Percentiles rank a stretch among this genome's conserved stretches.
These are phyloP conservation scores for Tanytarsus gracilentus DNA, from an alignment of 2,888 invertebrate genomes.

Conservation along the genomic window DNA sequence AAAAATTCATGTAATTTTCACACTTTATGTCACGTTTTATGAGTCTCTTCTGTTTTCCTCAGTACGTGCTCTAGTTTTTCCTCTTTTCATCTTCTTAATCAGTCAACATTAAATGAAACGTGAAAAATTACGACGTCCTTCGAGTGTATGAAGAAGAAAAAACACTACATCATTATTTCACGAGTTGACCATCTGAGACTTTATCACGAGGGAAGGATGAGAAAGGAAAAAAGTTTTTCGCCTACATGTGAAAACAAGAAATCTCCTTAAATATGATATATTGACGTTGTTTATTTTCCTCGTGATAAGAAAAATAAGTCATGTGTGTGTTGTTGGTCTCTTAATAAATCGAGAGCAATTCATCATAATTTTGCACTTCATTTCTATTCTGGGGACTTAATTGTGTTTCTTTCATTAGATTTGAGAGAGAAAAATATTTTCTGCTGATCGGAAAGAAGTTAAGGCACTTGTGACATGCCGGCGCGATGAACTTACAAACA, in stretches of 20 bases:
- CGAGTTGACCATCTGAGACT: conserved; percentile 18
- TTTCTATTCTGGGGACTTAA: background rate
- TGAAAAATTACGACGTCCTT: conserved; percentile 9
- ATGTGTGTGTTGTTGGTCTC: conserved; percentile 1
- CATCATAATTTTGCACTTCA: conserved; percentile 11
- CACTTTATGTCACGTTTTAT: conserved; percentile 7
- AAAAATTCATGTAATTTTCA: background rate
- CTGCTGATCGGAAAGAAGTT: background rate
- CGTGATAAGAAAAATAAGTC: conserved; percentile 17
- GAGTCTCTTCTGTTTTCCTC: background rate
- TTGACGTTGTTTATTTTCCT: conserved; percentile 13
- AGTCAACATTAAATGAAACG: conserved; percentile 15
- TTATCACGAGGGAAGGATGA: background rate
- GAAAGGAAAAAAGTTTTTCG: background rate
- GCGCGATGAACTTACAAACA: background rate
- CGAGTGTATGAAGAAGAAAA: background rate
- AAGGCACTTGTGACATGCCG: too few species aligned
- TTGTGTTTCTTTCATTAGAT: too few species aligned
- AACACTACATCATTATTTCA: conserved; percentile 10
- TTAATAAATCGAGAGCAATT: conserved; percentile 25
- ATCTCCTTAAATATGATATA: conserved; percentile 24
- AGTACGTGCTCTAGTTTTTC: background rate
- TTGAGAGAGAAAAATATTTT: background rate
- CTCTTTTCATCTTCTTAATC: background rate
- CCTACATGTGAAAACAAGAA: background rate